Conservation (phyloP, 1,140 invertebrate species). For the Orchestia grillus region DNA sequence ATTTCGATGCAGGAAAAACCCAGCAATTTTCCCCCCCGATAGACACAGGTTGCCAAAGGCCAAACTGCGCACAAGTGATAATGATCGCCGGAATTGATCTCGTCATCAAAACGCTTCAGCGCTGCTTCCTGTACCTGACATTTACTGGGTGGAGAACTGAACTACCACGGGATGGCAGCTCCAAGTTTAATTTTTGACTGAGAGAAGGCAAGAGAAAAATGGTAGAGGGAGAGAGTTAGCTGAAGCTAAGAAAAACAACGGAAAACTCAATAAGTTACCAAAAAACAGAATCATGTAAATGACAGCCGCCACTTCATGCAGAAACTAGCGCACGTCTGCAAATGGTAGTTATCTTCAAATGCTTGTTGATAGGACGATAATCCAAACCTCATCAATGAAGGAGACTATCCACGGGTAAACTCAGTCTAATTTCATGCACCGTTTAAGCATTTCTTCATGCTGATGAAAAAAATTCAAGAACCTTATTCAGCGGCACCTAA, state of each 20-base stretch:
- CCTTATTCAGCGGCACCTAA: no score
- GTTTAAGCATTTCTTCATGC: no score
- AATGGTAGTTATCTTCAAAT: no score
- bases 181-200: neutral
- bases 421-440: no score
- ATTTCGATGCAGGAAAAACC: neutral
- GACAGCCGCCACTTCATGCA: no score
- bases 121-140: neutral
- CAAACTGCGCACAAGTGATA: neutral
- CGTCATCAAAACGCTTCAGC: neutral
- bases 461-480: no score
- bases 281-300: no score
- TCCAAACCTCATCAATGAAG: no score
- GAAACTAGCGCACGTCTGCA: no score
- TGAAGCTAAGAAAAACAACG: neutral
- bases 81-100: neutral
- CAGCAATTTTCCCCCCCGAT: neutral
- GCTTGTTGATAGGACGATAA: no score
- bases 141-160: neutral
- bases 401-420: no score
- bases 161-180: neutral
- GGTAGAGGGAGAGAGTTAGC: neutral
- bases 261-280: no score
- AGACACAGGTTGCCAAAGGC: neutral
- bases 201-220: neutral